Evolutionary conservation across 2,797 vertebrate species (phyloP), one percentile per base, ranked within the genome.

Genomic region (Myotis daubentonii): DNA sequence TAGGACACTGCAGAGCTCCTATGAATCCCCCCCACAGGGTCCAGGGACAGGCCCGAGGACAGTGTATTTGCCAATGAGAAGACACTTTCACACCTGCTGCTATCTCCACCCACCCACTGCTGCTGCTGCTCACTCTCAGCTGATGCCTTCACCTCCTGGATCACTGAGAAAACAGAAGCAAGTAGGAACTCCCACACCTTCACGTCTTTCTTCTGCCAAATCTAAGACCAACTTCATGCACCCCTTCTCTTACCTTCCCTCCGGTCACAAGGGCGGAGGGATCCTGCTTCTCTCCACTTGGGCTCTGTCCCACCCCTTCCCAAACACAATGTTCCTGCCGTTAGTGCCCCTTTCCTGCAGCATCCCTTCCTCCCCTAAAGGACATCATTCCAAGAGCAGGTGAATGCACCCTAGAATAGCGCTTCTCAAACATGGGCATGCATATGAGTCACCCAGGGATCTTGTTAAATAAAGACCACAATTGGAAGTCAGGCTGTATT

Each of bases 111-210:
- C 28, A 28, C 55, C 82, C 4, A 33, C 16, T 0, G 2, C 33
- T 33, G 41, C n/a, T 51, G 47, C 76, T 60, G 41, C 68, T 85
- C 53, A 23, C 38, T 53, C 38, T 66, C 60, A 36, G 22, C 6
- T 60, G n/a, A 23, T 47, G 72, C 62, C 28, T 89, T 89, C 53
- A 28, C 79, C 17, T 65, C 55, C 65, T 53, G 47, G 5, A 36
- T 83, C 80, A 82, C 4, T 23, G 84, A 96, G 76, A 87, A 72
- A 75, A 41, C 60, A 66, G 84, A 71, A 80, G 68, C 55, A 47
- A 28, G 74, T 57, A 87, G 76, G 53, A 87, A 25, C 28, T 11
- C 44, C 41, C 13, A 44, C 22, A 19, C 28, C 6, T 25, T 76
- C 19, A 17, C 0, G 1, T 71, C n/a, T 89, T 60, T 51, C 53